Evolutionary conservation across 1,140 invertebrate genomes (phyloP).

Genomic region (Periplaneta americana): DNA sequence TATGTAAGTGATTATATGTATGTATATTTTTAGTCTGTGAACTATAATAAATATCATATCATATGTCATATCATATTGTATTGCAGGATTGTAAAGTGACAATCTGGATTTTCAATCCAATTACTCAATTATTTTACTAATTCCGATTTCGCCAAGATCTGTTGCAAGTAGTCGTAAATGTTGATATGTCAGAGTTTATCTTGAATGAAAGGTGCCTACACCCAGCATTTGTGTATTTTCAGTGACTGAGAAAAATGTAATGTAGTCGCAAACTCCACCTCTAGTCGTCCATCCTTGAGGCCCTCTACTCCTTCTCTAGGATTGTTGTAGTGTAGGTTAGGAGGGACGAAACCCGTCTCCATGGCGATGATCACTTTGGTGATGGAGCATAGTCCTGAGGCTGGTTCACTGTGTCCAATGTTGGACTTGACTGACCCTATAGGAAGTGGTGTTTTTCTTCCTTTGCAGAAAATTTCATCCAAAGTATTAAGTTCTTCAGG

Average conservation of each 20-base stretch:
- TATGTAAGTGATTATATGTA: no score
- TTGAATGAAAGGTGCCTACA: background rate
- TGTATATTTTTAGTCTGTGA: no score
- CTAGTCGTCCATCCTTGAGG: conserved; percentile 49
- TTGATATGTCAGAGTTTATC: background rate
- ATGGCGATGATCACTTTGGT: conserved; percentile 55
- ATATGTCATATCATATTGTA: no score
- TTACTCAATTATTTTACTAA: background rate
- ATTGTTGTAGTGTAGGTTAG: conserved; percentile 58
- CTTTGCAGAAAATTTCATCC: conserved; percentile 51
- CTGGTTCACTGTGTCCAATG: conserved; percentile 69
- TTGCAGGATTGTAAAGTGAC: no score
- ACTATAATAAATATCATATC: no score
- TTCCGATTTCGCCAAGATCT: background rate
- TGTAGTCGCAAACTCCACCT: no score
- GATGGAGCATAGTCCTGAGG: conserved; percentile 52
- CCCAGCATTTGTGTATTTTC: no score
- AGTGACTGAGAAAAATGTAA: no score
- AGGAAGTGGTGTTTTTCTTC: conserved; percentile 50
- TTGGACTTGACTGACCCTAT: conserved; percentile 75
- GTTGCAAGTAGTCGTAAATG: background rate
- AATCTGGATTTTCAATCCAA: background rate
- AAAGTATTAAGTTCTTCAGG: conserved; percentile 58
- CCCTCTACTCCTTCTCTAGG: conserved; percentile 58
- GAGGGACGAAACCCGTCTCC: conserved; percentile 52